These are phyloP conservation scores for Gavialis gangeticus DNA, from an alignment of 2,113 vertebrate species.

Conservation along the genomic window DNA sequence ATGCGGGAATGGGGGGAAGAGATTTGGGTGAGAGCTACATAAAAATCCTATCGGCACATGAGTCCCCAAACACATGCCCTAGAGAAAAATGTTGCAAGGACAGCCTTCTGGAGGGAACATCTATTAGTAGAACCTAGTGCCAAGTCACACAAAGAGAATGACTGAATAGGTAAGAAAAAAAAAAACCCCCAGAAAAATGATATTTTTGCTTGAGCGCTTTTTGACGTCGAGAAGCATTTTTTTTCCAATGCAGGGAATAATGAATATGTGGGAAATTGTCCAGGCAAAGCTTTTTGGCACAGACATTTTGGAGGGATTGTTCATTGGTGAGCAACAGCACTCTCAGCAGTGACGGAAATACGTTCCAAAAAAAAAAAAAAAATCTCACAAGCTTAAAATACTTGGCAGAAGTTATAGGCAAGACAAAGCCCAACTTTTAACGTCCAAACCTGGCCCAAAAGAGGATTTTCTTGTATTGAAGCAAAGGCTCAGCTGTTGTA, in stretches of 20 bases:
- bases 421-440: neutral
- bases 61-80: neutral
- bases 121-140: neutral
- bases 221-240: neutral
- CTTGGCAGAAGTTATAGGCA: neutral
- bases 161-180: neutral
- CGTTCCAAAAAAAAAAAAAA: neutral
- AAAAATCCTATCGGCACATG: neutral
- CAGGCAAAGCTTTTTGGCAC: neutral
- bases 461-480: neutral
- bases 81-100: neutral
- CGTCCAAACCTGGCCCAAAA: neutral
- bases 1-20: neutral
- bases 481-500: neutral
- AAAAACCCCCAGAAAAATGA: neutral
- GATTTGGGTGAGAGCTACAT: neutral
- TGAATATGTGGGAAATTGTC: neutral
- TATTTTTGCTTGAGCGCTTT: neutral
- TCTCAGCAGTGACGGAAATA: neutral
- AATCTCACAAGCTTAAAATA: neutral
- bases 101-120: neutral
- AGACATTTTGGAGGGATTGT: neutral
- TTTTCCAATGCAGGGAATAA: rapidly evolving
- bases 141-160: neutral
- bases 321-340: rapidly evolving